Base-by-base conservation (phyloP, 53 echinoderm and acorn worm genomes). In the Hippasteria phrygiana region DNA sequence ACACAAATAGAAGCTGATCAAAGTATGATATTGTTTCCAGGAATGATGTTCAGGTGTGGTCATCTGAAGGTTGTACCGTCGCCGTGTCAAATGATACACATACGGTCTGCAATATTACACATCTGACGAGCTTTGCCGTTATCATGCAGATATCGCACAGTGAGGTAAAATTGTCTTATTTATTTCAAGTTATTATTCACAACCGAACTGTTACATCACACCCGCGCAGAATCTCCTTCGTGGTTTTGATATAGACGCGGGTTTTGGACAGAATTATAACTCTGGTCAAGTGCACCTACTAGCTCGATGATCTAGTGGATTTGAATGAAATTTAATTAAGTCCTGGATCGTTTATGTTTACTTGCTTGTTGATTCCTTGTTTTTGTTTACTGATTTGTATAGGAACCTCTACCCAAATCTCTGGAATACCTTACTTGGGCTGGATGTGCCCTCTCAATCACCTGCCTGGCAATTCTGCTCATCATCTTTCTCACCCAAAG, bases 41-140 rank as follows among this genome's bases (percentile, higher is more conserved):
- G 31, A 66, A 35, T 14, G 55, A 33, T 16, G 78, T 22, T 5
- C 83, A 87, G 18, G 91, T 77, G 65, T 94, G 94, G 94, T 88
- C 91, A 5, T 77, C 89, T 16, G 64, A 89, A 29, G 94, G 94
- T 2, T 94, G 94, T 74, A 20, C 17, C 20, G 90, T 90, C 1
- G 87, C 74, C 9, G 69, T 31, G 27, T 46, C 66, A 0, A 94
- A 90, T 41, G 48, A 78, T 36, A 96, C 91, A 11, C 90, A 94
- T 46, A 96, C 96, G 2, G 83, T 73, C 17, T 96, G 96, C 53
- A 45, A 92, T 18, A 94, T 92, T 31, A 86, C 90, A 42, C 96
- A 96, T 75, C 87, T 96, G 1, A 96, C 94, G 14, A 96, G 94
- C 87, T 96, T 96, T 63, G 96, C 96, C 8, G 96, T 96, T 0